phyloP scores from a whole-genome alignment of 2,113 vertebrate species.

The Cavia porcellus region DNA sequence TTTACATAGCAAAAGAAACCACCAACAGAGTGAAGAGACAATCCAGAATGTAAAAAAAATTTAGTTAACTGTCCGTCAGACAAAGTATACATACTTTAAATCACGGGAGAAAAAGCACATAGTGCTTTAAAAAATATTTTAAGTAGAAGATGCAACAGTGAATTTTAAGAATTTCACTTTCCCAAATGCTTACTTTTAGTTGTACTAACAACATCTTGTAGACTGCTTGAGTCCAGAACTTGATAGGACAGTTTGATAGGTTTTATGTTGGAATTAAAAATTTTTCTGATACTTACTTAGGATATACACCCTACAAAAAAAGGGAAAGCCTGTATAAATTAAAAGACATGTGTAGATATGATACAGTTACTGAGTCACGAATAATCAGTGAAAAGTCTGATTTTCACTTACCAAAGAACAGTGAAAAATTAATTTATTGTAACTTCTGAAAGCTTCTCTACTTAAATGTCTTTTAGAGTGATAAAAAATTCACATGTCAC shows the following conservation, averaged over 20 bases:
- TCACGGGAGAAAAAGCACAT: not conserved
- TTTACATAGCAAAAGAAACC: not conserved
- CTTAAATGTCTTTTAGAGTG: not conserved
- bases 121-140: constrained; percentile 14
- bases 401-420: constrained; percentile 37
- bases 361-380: not conserved
- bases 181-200: constrained; percentile 6
- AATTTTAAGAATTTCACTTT: constrained; percentile 23
- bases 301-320: not conserved
- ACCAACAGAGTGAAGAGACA: not conserved
- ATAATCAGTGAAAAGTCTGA: not conserved
- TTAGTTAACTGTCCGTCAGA: not conserved
- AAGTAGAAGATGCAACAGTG: not conserved
- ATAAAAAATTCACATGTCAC: not conserved
- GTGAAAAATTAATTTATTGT: constrained; percentile 10
- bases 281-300: not conserved
- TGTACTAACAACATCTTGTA: not conserved
- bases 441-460: constrained; percentile 40
- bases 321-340: not conserved
- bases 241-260: not conserved
- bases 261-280: constrained; percentile 55
- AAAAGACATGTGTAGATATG: not conserved
- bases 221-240: not conserved
- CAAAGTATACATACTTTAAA: constrained; percentile 13
- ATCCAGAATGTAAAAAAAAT: not conserved